Evolutionary conservation across 2,797 vertebrate genomes (phyloP).

Genomic region (Eurystomus glaucurus): DNA sequence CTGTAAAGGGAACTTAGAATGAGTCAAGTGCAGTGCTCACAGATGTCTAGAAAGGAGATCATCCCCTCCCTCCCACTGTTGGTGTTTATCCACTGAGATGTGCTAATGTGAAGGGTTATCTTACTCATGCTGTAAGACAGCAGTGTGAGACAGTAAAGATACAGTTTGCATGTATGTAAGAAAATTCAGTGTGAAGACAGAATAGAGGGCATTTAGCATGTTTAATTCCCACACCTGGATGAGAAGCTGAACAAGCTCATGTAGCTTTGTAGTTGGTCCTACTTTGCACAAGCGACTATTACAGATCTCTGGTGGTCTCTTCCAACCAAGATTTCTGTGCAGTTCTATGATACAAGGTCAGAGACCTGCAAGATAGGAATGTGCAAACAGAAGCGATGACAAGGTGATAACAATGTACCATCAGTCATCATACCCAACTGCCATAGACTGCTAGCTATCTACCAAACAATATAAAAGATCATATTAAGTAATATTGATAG

Average conservation of each 20-base stretch:
- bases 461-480: neutral
- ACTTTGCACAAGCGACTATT: neutral
- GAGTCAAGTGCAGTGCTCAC: neutral
- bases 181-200: neutral
- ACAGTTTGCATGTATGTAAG: neutral
- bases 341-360: neutral
- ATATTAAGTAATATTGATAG: neutral
- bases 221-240: neutral
- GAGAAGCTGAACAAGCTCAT: neutral
- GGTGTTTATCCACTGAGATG: neutral
- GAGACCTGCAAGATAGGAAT: neutral
- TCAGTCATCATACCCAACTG: neutral
- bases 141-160: neutral
- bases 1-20: neutral
- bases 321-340: neutral
- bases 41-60: neutral
- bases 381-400: neutral
- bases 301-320: neutral
- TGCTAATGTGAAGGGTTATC: neutral
- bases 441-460: neutral
- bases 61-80: neutral
- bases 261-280: neutral
- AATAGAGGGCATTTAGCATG: neutral
- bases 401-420: neutral
- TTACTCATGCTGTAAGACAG: neutral